phyloP scores from a whole-genome alignment of 2,113 vertebrate genomes.

The Entelurus aequoreus region DNA sequence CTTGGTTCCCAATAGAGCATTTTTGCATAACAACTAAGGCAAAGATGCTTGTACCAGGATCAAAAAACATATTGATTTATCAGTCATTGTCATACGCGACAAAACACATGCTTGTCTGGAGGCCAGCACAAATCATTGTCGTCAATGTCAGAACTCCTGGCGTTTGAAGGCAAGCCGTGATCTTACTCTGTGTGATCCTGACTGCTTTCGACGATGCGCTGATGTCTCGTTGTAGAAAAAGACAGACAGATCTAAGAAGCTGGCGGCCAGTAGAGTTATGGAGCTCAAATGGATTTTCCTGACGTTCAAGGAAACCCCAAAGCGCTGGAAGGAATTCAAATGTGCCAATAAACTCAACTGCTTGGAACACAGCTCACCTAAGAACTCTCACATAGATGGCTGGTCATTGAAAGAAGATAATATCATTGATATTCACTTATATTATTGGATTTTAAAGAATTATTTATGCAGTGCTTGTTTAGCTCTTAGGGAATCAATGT shows the following conservation, averaged over 20 bases:
- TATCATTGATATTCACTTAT: neutral
- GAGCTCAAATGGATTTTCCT: slow-evolving; percentile 3
- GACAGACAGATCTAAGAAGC: neutral
- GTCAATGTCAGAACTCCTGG: neutral
- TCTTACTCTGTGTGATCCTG: neutral
- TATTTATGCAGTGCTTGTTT: neutral
- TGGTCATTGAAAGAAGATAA: neutral
- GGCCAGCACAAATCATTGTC: neutral
- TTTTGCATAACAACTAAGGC: too few species aligned
- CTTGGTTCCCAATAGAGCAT: too few species aligned
- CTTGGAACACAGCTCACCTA: slow-evolving; percentile 1
- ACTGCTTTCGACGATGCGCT: neutral
- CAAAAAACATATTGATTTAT: neutral
- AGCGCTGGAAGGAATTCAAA: neutral
- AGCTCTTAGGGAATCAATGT: neutral
- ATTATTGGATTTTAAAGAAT: neutral
- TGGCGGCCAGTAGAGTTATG: neutral
- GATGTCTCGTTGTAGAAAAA: neutral
- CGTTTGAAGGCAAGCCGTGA: neutral
- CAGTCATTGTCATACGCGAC: neutral
- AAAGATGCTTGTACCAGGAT: too few species aligned
- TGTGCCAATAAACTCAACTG: slow-evolving; percentile 1
- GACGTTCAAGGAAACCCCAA: neutral
- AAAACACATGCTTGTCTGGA: neutral
- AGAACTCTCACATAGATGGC: neutral